Evolutionary conservation across 2,888 invertebrate species (phyloP), one percentile per base, ranked within the genome.

Genomic region (Seira musarum): DNA sequence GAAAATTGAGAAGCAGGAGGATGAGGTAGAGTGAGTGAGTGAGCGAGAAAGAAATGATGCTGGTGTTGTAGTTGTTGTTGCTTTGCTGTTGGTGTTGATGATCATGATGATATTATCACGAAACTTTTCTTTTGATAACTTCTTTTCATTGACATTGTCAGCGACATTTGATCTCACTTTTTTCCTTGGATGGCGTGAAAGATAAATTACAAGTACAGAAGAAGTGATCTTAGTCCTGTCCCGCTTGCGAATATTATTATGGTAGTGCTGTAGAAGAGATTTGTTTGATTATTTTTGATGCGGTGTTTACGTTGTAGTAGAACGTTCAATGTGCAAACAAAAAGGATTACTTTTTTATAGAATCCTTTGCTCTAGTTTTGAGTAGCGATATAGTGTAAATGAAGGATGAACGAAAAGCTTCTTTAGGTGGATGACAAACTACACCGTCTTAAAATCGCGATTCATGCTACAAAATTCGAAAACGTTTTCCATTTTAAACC

Each of bases 111-210:
- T 72, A 53, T 46, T 68, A 73, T 73, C 72, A 79, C 71, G 21
- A 5, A 66, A 72, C 67, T 78, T 78, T 67, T 22, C 60, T 60
- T 73, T 79, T 73, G 79, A 79, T 79, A 79, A 72, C 79, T 79
- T 60, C 72, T 64, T 66, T 73, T 68, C 79, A 79, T 79, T 73
- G 79, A 73, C 72, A 72, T 67, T 79, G 79, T 79, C 79, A 68
- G 40, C 60, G 79, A 73, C 72, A 79, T 79, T 72, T 79, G 79
- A 79, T 79, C 79, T 79, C 68, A 22, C 72, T 65, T 5, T 22
- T 60, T 21, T 60, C 15, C 22, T 71, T 25, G 30, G 57, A 67
- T 63, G 63, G 72, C 24, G 72, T 73, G 68, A 72, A 68, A 66
- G 40, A 64, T 63, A 69, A 66, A 78, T 78, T 72, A 73, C 68